These are phyloP conservation scores for Leptoclinus maculatus DNA, from an alignment of 2,797 vertebrate genomes.

Conservation along the genomic window DNA sequence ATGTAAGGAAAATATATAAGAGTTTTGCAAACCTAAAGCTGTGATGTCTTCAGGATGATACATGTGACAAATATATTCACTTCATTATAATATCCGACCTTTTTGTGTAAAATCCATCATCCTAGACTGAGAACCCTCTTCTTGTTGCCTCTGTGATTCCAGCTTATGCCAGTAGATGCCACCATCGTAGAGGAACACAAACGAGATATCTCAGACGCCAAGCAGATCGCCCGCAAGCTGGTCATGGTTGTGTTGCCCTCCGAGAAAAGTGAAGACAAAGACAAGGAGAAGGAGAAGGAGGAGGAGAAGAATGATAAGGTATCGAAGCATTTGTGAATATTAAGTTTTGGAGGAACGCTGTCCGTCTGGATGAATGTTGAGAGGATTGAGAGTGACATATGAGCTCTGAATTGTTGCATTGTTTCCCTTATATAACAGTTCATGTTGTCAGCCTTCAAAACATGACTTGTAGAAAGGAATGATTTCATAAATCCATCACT, in stretches of 20 bases:
- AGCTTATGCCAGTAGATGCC: conserved; percentile 95
- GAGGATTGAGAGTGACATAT: neutral
- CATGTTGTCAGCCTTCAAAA: neutral
- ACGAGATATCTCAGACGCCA: conserved; percentile 93
- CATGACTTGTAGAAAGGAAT: neutral
- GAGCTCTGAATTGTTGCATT: neutral
- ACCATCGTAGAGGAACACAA: conserved; percentile 95
- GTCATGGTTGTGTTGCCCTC: conserved; percentile 96
- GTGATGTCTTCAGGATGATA: neutral
- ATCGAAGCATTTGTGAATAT: conserved; percentile 3
- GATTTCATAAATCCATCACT: neutral
- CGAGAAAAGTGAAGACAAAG: conserved; percentile 96
- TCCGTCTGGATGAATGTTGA: neutral
- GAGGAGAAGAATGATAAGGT: conserved; percentile 98
- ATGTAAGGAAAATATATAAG: conserved; percentile 85
- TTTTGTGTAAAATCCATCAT: neutral
- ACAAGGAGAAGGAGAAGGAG: conserved; percentile 97
- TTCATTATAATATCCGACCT: neutral
- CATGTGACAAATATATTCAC: neutral
- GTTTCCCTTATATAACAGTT: neutral
- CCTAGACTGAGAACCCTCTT: neutral
- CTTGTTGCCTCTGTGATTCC: conserved; percentile 32
- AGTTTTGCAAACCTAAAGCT: neutral
- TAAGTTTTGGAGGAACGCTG: neutral
- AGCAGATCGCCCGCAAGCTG: conserved; percentile 96